These are phyloP conservation scores for Andricus quercusramuli DNA, from an alignment of 2,888 invertebrate genomes.

Conservation along the genomic window DNA sequence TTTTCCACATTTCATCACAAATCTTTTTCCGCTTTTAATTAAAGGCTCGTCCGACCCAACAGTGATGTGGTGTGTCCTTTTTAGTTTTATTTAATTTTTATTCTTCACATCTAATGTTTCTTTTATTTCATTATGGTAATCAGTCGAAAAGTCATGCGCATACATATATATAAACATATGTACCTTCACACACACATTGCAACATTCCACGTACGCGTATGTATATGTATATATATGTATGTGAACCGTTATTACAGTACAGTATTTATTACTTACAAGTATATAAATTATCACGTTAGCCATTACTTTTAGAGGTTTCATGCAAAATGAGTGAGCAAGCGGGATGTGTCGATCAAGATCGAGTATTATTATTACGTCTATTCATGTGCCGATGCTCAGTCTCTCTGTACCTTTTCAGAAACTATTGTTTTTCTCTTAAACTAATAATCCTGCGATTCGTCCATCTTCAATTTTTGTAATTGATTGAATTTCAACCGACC, in stretches of 20 bases:
- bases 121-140: constrained; percentile 70
- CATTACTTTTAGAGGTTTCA: constrained; percentile 61
- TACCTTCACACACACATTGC: constrained; percentile 44
- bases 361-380: constrained; percentile 48
- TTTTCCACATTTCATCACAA: not conserved
- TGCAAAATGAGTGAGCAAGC: constrained; percentile 64
- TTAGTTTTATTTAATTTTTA: constrained; percentile 44
- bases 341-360: constrained; percentile 43
- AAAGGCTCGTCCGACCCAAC: constrained; percentile 7
- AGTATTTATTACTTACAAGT: constrained; percentile 47
- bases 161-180: constrained; percentile 69
- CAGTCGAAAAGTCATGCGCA: constrained; percentile 77
- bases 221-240: constrained; percentile 56
- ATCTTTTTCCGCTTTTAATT: not conserved
- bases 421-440: constrained; percentile 12
- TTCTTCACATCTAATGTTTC: constrained; percentile 3
- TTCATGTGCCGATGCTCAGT: constrained; percentile 16
- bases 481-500: not conserved
- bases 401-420: constrained; percentile 17
- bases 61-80: constrained; percentile 46
- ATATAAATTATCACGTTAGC: constrained; percentile 69
- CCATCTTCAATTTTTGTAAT: not conserved
- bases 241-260: constrained; percentile 44
- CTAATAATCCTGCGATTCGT: not conserved
- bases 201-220: constrained; percentile 61